Base-by-base conservation (phyloP, 2,888 invertebrate species). In the Eudemis profundana region DNA sequence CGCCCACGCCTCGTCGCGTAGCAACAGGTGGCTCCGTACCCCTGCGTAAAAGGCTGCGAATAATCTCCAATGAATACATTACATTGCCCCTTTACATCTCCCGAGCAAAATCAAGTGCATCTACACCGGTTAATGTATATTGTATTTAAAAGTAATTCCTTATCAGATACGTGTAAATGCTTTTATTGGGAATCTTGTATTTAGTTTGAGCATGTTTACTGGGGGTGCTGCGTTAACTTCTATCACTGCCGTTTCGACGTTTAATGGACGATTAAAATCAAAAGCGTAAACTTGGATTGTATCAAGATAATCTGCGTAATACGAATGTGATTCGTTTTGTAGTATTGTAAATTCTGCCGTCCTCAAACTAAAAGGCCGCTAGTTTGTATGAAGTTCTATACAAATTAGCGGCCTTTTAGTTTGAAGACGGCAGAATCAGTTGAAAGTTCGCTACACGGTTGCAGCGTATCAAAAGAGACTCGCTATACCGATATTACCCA, bases 21-120 rank as follows among this genome's bases (percentile, higher is more conserved):
- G 73, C 72, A 73, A 73, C 73, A 73, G 69, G 73, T 73, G 72
- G 61, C 56, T 19, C 50, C 14, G 60, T 61, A 47, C 56, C 36
- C 51, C 60, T 42, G 63, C 61, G 53, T 59, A 53, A 63, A 33
- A 38, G n/a, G 40, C 17, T 17, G 38, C 44, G 19, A 53, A 42
- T 53, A 56, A 67, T 51, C 51, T 23, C 15, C 59, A 59, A 66
- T 63, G 65, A 65, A 66, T 61, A 62, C 47, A 63, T 66, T 61
- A 68, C 70, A 68, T 64, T 69, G 60, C 62, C 23, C 19, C 46
- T 23, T 59, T 51, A 59, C 38, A 14, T 19, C 36, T n/a, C 14
- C 5, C 17, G 1, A 42, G 29, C 42, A 19, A 38, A 57, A 42
- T 21, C 7, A 3, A 44, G 27, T 0, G 14, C 4, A 7, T 23